phyloP scores from a whole-genome alignment of 2,113 vertebrate species.

The Caracal caracal region DNA sequence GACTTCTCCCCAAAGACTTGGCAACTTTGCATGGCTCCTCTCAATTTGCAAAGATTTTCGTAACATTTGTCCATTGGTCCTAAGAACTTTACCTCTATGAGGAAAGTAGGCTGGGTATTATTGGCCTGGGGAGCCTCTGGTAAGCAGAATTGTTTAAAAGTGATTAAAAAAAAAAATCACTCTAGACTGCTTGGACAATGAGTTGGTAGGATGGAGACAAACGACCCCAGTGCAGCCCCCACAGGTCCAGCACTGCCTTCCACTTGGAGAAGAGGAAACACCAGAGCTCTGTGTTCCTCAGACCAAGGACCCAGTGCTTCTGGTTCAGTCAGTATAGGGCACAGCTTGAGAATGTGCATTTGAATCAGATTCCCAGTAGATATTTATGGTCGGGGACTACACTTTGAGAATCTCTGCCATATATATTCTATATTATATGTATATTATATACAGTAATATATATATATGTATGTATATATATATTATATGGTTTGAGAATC shows the following conservation, averaged over 20 bases:
- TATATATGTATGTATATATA: too few species aligned
- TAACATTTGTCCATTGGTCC: neutral
- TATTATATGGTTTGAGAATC: too few species aligned
- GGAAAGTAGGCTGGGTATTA: neutral
- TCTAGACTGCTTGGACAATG: neutral
- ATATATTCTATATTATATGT: too few species aligned
- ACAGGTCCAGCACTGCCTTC: neutral
- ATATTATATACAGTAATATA: too few species aligned
- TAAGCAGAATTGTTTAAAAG: neutral
- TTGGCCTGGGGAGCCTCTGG: neutral
- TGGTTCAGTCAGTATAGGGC: neutral
- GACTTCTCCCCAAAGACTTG: neutral
- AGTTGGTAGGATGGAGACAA: neutral
- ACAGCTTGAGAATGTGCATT: neutral
- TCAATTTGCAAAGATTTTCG: neutral
- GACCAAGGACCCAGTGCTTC: neutral
- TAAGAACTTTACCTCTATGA: neutral
- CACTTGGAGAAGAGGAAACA: neutral
- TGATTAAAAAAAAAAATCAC: fast-evolving
- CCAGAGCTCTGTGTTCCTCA: neutral
- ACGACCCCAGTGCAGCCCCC: neutral
- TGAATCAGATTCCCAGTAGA: neutral
- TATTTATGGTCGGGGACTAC: neutral
- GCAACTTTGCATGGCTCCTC: neutral
- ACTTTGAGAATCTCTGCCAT: neutral